A percentile compares a stretch with the other conserved stretches of the same genome.
phyloP scores from a whole-genome alignment of 2,888 invertebrate genomes.

The Tetranychus piercei region DNA sequence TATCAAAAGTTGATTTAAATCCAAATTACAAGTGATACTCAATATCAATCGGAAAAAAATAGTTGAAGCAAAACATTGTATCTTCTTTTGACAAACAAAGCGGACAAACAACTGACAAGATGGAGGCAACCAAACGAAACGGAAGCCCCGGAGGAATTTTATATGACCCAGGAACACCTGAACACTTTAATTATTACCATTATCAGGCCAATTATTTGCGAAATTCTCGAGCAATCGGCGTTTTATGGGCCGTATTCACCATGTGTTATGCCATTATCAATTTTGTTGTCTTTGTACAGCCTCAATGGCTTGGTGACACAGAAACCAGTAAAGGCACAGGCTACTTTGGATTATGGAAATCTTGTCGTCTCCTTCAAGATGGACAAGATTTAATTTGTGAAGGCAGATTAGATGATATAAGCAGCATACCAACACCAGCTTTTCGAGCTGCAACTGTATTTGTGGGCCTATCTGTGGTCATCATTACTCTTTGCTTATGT shows the following conservation, averaged over 20 bases:
- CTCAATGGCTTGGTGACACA: conserved; percentile 62
- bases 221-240: conserved; percentile 57
- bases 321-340: conserved; percentile 65
- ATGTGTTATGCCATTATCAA: conserved; percentile 90
- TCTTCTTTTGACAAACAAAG: neutral
- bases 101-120: neutral
- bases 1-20: too few species aligned
- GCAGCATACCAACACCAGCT: conserved; percentile 58
- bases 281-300: conserved; percentile 82
- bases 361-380: conserved; percentile 53
- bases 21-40: too few species aligned
- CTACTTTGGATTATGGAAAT: conserved; percentile 77
- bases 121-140: neutral
- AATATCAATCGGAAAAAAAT: neutral
- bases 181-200: conserved; percentile 13
- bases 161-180: conserved; percentile 10
- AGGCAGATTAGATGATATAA: conserved; percentile 49
- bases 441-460: conserved; percentile 71
- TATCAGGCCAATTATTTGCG: conserved; percentile 22
- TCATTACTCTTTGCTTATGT: conserved; percentile 67
- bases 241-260: conserved; percentile 92
- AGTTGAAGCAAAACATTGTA: neutral
- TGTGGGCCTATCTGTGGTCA: conserved; percentile 62
- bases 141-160: neutral
- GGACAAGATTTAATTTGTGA: conserved; percentile 56